Conservation (phyloP, 2,888 invertebrate genomes). For the Heterodera filipjevi region DNA sequence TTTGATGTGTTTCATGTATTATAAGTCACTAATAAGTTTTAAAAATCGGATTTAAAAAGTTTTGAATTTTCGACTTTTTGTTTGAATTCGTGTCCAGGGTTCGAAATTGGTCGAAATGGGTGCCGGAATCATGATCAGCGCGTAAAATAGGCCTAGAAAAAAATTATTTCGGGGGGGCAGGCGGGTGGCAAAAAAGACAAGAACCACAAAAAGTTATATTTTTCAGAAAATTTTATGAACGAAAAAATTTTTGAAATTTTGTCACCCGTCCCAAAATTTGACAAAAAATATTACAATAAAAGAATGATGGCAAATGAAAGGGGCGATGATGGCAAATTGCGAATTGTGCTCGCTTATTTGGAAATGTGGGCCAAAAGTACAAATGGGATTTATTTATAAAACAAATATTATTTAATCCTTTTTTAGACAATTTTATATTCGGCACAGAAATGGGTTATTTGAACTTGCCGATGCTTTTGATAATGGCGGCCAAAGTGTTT, state of each 20-base stretch:
- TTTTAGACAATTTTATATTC: neutral
- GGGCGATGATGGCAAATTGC: neutral
- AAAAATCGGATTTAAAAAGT: too few species aligned
- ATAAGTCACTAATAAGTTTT: too few species aligned
- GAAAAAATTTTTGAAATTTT: slow-evolving; percentile 7
- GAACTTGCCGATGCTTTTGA: neutral
- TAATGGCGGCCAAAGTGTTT: slow-evolving; percentile 1
- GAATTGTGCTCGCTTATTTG: neutral
- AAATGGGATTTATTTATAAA: neutral
- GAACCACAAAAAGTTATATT: neutral
- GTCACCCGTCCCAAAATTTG: neutral
- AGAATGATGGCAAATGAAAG: neutral
- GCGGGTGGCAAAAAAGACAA: too few species aligned
- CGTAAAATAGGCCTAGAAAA: too few species aligned
- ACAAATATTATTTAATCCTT: neutral
- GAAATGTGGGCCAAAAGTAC: neutral
- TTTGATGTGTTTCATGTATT: too few species aligned
- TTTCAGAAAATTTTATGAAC: neutral
- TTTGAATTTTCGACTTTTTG: too few species aligned
- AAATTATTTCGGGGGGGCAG: too few species aligned
- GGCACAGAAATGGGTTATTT: neutral
- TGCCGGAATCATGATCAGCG: too few species aligned
- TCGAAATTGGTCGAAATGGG: too few species aligned
- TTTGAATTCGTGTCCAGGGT: too few species aligned
- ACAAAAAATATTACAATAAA: neutral